Conservation (phyloP, 2,797 vertebrate species). For the Numenius phaeopus region DNA sequence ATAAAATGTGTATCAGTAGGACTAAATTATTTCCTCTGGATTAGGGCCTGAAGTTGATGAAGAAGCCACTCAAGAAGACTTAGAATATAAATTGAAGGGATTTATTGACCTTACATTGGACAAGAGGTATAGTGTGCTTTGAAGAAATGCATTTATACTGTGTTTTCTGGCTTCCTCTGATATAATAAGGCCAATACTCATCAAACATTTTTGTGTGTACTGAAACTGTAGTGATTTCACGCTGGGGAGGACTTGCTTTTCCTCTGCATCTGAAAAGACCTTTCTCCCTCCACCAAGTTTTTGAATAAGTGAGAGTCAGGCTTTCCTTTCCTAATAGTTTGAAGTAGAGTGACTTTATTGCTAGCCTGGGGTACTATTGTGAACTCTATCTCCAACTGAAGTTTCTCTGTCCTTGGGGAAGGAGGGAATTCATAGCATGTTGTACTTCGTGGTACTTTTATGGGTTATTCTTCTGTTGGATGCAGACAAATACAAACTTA, state of each 20-base stretch:
- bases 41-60: constrained; percentile 90
- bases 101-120: constrained; percentile 96
- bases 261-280: neutral
- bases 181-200: neutral
- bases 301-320: neutral
- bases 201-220: neutral
- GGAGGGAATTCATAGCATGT: neutral
- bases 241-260: neutral
- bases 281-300: neutral
- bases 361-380: neutral
- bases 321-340: neutral
- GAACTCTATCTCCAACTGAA: neutral
- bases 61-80: constrained; percentile 92
- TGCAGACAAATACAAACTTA: neutral
- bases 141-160: fast-evolving
- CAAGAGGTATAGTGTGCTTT: constrained; percentile 86
- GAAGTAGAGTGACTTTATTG: neutral
- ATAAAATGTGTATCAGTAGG: neutral
- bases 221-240: neutral
- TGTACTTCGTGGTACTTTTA: neutral
- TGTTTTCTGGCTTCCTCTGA: neutral
- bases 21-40: constrained; percentile 5
- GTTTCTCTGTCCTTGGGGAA: neutral
- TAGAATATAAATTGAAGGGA: constrained; percentile 95
- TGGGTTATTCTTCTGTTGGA: neutral